Evolutionary conservation across 2,888 invertebrate genomes (phyloP), one percentile per base, ranked within the genome.

Genomic region (Eurytoma adleriae): DNA sequence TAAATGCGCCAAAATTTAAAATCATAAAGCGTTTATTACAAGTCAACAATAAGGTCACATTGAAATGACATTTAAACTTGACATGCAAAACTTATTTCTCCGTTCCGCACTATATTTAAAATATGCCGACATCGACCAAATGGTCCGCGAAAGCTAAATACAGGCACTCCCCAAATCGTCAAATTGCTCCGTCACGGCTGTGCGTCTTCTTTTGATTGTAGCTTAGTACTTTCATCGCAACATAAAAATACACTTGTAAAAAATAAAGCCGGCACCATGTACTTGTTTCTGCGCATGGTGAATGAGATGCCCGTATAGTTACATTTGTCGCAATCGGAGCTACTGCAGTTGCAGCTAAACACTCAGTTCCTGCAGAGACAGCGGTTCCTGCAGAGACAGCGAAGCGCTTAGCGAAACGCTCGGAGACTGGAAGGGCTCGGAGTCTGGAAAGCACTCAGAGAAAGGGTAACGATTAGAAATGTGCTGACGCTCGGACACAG

Each of bases 221-320:
- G 40, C 40, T 16, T 18, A 14, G 59, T 18, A 12, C 50, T n/a
- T 64, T n/a, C 1, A 18, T 57, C 24, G 40, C 14, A 24, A 40
- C 61, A 59, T 78, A 78, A 52, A 78, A 78, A 61, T 72, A 54
- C 66, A 18, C 13, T n/a, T 54, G 62, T 76, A 76, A 76, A 75
- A 80, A 67, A 67, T 62, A 80, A 80, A 75, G 24, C 40, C 64
- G 27, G 24, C 75, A 80, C 80, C 71, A n/a, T n/a, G n/a, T n/a
- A n/a, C n/a, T n/a, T n/a, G n/a, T n/a, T n/a, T n/a, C 72, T 76
- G 40, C 18, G 30, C 57, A 18, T 13, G 14, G 18, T 24, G 12
- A 18, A 71, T 10, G 30, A 20, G 50, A 52, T 69, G 50, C 40
- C 16, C 56, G 24, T 64, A 18, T 30, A 30, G 57, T 48, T 27